These are phyloP conservation scores for human DNA, from an alignment of 2,113 vertebrate species.

Conservation along the genomic window GRCh38 chrX:720501-721000, in stretches of 20 bases:
- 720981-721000: not conserved
- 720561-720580: fast-evolving
- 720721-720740: not conserved
- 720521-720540: fast-evolving
- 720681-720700: too few relatives aligned
- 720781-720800: not conserved
- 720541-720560: too few relatives aligned
- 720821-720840: not conserved
- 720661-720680: not conserved
- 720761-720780: not conserved
- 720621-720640: not conserved
- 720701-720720: not conserved
- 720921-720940: not conserved
- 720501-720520: fast-evolving
- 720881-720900: not conserved
- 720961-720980: not conserved
- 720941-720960: not conserved
- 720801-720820: not conserved
- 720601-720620: not conserved
- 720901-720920: not conserved
- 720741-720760: not conserved
- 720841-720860: not conserved
- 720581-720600: fast-evolving
- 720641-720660: not conserved
- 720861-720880: not conserved